Conservation (phyloP, 2,797 vertebrate species). For the Aselliscus stoliczkanus region DNA sequence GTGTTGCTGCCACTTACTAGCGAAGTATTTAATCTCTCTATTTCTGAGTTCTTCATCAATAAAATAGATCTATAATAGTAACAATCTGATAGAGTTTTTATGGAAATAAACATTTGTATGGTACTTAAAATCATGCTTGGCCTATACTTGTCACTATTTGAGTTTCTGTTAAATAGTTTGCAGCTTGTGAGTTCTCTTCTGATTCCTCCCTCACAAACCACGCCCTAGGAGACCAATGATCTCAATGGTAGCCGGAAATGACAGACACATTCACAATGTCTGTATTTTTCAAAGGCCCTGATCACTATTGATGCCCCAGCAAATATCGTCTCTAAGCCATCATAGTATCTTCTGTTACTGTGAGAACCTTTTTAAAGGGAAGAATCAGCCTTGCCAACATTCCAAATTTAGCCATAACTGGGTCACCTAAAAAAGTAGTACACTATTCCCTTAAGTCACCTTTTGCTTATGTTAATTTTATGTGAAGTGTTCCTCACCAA, state of each 20-base stretch:
- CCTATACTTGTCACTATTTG: not conserved
- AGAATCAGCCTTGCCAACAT: conserved; percentile 51
- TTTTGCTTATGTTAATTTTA: conserved; percentile 73
- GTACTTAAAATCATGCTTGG: not conserved
- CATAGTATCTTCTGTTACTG: conserved; percentile 55
- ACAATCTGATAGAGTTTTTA: not conserved
- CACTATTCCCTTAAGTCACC: conserved; percentile 72
- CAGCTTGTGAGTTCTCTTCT: not conserved
- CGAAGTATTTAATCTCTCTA: not conserved
- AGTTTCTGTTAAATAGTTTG: not conserved
- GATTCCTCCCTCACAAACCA: not conserved
- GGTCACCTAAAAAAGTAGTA: conserved; percentile 73
- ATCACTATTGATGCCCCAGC: conserved; percentile 1
- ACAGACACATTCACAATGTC: not conserved
- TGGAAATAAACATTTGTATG: not conserved
- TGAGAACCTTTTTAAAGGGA: conserved; percentile 15
- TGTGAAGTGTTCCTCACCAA: conserved; percentile 62
- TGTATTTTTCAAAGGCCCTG: conserved; percentile 14
- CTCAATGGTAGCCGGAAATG: not conserved
- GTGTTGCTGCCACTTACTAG: not conserved
- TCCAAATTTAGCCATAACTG: conserved; percentile 74
- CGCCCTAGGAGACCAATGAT: not conserved
- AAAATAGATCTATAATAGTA: not conserved
- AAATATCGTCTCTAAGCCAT: conserved; percentile 4
- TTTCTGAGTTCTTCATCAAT: not conserved